Conservation (phyloP, 2,888 invertebrate species). For the Chrysomela aeneicollis region DNA sequence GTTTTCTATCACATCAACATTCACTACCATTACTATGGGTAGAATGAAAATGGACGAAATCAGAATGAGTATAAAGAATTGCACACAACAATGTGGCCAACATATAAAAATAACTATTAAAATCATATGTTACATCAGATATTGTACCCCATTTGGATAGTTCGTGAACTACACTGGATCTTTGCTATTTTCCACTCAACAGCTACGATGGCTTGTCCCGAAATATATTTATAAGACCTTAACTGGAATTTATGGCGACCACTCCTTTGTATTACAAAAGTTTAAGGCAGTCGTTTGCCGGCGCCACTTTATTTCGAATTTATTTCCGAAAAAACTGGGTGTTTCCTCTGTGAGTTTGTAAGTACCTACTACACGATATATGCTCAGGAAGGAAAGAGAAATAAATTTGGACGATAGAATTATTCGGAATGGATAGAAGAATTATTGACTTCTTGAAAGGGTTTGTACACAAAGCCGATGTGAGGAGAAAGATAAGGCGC, state of each 20-base stretch:
- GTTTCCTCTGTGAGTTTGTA: slow-evolving; percentile 12
- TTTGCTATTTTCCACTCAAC: slow-evolving; percentile 47
- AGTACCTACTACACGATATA: slow-evolving; percentile 5
- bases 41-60: too few relatives aligned
- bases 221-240: slow-evolving; percentile 52
- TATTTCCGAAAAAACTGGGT: slow-evolving; percentile 15
- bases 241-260: slow-evolving; percentile 47
- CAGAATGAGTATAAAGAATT: too few relatives aligned
- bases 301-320: slow-evolving; percentile 43
- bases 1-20: too few relatives aligned
- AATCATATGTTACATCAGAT: background rate
- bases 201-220: slow-evolving; percentile 46
- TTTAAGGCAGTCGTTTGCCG: slow-evolving; percentile 46
- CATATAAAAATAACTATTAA: too few relatives aligned
- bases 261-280: slow-evolving; percentile 50
- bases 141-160: background rate
- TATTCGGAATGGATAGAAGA: background rate
- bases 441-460: too few relatives aligned
- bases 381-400: background rate
- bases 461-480: too few relatives aligned
- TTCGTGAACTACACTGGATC: slow-evolving; percentile 7
- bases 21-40: too few relatives aligned
- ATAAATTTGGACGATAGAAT: background rate
- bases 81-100: too few relatives aligned
- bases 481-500: too few relatives aligned